phyloP scores from a whole-genome alignment of 2,797 vertebrate genomes.

The Propithecus perrieri region DNA sequence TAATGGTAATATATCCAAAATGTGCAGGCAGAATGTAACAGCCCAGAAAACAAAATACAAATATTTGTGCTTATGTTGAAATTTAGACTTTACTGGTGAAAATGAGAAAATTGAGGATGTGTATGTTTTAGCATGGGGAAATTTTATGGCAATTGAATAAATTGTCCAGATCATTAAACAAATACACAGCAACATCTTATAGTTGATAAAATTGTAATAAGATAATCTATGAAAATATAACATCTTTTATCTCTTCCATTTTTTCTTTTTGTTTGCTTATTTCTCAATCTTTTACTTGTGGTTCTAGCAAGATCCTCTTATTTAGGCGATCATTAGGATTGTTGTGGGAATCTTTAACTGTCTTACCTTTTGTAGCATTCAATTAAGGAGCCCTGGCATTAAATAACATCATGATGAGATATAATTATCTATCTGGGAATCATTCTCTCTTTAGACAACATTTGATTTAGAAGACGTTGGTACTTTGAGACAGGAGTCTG shows the following conservation, averaged over 20 bases:
- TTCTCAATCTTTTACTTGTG: not conserved
- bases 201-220: not conserved
- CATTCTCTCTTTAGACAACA: not conserved
- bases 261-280: not conserved
- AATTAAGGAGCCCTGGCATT: not conserved
- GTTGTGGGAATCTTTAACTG: not conserved
- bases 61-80: not conserved
- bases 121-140: no score
- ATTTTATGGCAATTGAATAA: not conserved
- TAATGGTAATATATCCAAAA: not conserved
- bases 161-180: not conserved
- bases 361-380: not conserved
- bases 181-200: not conserved
- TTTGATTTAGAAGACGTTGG: no score
- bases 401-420: not conserved
- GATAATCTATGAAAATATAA: not conserved
- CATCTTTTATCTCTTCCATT: not conserved
- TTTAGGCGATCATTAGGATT: not conserved
- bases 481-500: no score
- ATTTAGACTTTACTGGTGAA: not conserved
- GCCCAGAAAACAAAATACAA: not conserved
- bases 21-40: not conserved
- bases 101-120: not conserved
- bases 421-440: not conserved
- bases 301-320: not conserved